Conservation (phyloP, 2,797 vertebrate species). For the Sebastes glaucus region DNA sequence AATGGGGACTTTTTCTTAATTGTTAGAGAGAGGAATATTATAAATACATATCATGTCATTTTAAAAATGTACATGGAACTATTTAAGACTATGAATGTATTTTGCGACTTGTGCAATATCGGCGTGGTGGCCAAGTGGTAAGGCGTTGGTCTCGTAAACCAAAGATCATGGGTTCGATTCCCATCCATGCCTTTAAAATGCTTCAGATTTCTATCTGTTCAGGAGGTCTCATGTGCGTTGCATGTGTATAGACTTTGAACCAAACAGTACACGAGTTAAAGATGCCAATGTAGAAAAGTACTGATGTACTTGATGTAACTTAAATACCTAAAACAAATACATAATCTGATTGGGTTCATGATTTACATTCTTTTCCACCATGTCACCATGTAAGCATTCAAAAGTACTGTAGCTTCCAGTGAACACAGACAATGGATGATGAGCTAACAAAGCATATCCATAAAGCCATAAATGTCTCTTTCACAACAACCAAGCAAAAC, state of each 20-base stretch:
- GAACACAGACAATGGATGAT: background rate
- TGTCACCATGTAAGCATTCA: background rate
- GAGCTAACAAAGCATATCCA: background rate
- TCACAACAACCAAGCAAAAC: background rate
- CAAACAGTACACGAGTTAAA: background rate
- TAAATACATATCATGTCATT: background rate
- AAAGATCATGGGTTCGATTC: background rate
- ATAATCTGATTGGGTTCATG: background rate
- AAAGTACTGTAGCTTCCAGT: background rate
- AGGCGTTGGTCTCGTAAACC: background rate
- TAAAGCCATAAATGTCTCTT: background rate
- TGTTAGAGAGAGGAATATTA: background rate
- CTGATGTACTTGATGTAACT: background rate
- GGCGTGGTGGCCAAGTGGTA: background rate
- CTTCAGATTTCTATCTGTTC: background rate
- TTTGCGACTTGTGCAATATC: fast-evolving
- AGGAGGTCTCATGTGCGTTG: background rate
- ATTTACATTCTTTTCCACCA: background rate
- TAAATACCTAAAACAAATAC: background rate
- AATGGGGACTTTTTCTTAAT: background rate
- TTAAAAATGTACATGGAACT: background rate
- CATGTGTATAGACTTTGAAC: background rate
- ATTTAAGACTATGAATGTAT: background rate
- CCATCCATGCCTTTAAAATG: background rate
- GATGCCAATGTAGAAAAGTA: background rate